phyloP scores from a whole-genome alignment of 1,140 invertebrate genomes.

The Bombyx mori region DNA sequence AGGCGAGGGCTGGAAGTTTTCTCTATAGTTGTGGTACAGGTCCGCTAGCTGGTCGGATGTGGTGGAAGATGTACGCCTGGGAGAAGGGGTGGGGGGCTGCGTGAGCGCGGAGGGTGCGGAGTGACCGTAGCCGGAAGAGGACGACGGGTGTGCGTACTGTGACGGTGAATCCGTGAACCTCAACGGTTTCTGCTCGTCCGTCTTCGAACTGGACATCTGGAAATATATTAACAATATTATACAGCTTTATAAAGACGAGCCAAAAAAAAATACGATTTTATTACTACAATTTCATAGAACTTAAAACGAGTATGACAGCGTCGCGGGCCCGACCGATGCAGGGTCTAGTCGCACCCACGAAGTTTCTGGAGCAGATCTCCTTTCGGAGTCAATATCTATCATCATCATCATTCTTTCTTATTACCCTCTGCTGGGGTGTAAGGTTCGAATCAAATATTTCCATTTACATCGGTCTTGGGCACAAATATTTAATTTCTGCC shows the following conservation, averaged over 20 bases:
- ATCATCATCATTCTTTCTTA: no score
- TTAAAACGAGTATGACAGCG: no score
- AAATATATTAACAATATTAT: slow-evolving; percentile 18
- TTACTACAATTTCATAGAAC: no score
- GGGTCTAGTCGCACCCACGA: no score
- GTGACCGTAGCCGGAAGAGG: slow-evolving; percentile 58
- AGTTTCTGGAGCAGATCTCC: no score
- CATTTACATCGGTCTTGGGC: no score
- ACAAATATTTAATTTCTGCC: no score
- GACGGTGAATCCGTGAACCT: slow-evolving; percentile 85
- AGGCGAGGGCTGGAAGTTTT: slow-evolving; percentile 49
- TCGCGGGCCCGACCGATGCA: no score
- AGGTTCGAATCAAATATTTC: no score
- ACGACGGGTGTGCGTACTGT: slow-evolving; percentile 72
- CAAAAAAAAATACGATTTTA: neutral
- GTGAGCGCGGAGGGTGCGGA: slow-evolving; percentile 60
- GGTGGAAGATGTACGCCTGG: slow-evolving; percentile 60
- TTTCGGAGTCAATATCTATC: no score
- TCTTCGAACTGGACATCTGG: slow-evolving; percentile 61
- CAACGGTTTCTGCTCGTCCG: slow-evolving; percentile 75
- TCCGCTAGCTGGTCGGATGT: slow-evolving; percentile 47
- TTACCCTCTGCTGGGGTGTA: no score
- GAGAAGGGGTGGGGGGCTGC: slow-evolving; percentile 79
- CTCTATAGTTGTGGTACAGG: slow-evolving; percentile 56
- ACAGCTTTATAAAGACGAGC: no score